Evolutionary conservation across 2,888 invertebrate species (phyloP).

Genomic region (Hecatera dysodea): DNA sequence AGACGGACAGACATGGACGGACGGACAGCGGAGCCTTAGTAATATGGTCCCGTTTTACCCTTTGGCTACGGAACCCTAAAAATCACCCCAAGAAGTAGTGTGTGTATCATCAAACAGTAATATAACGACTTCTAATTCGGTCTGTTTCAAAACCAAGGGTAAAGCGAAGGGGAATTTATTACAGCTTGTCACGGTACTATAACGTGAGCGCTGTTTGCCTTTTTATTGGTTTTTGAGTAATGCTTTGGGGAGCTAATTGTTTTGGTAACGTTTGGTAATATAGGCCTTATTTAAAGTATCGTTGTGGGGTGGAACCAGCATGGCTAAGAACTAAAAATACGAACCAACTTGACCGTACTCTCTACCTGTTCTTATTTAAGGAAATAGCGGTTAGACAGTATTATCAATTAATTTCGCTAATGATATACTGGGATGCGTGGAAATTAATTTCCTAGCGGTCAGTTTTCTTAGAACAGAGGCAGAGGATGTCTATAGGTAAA

Average conservation of each 20-base stretch:
- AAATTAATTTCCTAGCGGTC: not conserved
- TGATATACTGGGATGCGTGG: not conserved
- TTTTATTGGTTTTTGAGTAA: constrained; percentile 12
- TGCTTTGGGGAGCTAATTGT: not conserved
- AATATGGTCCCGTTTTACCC: no score
- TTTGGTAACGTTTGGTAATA: not conserved
- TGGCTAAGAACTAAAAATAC: no score
- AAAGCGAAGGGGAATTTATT: constrained; percentile 16
- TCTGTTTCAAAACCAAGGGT: no score
- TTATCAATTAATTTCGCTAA: not conserved
- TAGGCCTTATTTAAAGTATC: no score
- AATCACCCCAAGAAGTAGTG: not conserved
- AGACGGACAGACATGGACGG: no score
- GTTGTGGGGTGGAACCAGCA: no score
- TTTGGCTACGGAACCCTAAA: no score
- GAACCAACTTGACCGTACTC: no score
- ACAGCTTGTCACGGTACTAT: constrained; percentile 1
- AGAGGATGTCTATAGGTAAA: not conserved
- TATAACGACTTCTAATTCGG: constrained; percentile 7
- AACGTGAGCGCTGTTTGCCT: not conserved
- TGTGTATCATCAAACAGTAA: not conserved
- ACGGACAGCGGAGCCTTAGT: no score
- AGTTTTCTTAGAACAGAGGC: not conserved
- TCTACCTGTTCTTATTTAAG: no score
- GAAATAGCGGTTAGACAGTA: not conserved